phyloP scores from a whole-genome alignment of 2,797 vertebrate species.

The Petrocephalus schoutedeni region DNA sequence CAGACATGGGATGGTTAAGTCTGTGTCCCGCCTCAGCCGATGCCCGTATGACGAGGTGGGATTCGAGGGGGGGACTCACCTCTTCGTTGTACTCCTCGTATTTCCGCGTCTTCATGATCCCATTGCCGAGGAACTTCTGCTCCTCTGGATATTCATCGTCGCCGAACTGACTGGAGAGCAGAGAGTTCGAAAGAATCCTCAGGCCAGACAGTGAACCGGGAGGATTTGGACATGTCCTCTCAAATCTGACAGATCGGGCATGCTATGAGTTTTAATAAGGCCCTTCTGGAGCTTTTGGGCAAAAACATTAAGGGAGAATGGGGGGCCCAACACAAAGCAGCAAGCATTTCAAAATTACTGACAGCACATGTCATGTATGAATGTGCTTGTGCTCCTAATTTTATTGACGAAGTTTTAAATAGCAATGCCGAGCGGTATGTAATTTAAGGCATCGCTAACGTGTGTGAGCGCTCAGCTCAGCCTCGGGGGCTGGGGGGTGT shows the following conservation, averaged over 20 bases:
- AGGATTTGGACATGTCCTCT: background rate
- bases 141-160: constrained; percentile 75
- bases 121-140: constrained; percentile 86
- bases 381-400: background rate
- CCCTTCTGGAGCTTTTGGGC: background rate
- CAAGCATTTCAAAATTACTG: background rate
- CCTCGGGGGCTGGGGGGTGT: background rate
- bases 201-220: background rate
- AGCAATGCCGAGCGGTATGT: background rate
- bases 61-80: constrained; percentile 62
- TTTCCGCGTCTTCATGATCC: constrained; percentile 80
- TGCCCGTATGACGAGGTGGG: background rate
- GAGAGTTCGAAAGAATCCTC: background rate
- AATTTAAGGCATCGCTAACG: background rate
- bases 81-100: constrained; percentile 79
- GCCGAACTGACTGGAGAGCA: constrained; percentile 66
- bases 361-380: background rate
- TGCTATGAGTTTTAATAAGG: background rate
- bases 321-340: background rate
- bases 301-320: background rate
- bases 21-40: background rate
- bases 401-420: background rate
- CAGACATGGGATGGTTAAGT: background rate
- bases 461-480: background rate
- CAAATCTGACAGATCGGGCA: background rate